These are phyloP conservation scores for Bothrops alternatus DNA, from an alignment of 2,797 vertebrate genomes.

Conservation along the genomic window DNA sequence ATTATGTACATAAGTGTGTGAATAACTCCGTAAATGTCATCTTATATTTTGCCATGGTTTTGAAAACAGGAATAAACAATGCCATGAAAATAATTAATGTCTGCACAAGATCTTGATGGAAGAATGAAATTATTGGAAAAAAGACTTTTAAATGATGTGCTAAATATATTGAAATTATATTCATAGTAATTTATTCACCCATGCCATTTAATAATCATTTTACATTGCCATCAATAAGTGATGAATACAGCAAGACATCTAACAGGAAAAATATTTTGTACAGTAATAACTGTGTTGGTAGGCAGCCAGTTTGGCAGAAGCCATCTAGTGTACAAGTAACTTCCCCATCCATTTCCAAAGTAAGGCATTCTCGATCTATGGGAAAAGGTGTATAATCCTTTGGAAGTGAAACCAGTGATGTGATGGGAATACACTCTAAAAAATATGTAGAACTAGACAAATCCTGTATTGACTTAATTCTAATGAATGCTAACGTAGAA, in stretches of 20 bases:
- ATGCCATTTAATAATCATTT: background rate
- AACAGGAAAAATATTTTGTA: background rate
- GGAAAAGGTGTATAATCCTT: background rate
- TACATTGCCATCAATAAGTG: background rate
- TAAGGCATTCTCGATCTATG: background rate
- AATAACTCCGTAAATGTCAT: background rate
- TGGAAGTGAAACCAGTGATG: background rate
- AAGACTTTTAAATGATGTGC: background rate
- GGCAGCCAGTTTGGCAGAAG: background rate
- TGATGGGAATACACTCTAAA: background rate
- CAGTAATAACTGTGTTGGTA: background rate
- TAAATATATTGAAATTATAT: background rate
- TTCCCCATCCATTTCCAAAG: background rate
- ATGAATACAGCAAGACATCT: background rate
- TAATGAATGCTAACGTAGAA: background rate
- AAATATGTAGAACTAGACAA: background rate
- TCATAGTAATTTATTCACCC: background rate
- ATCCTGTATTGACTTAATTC: background rate
- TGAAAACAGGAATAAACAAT: background rate
- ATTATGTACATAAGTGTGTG: background rate
- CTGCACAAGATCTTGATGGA: background rate
- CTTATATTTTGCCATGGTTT: background rate
- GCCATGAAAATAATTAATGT: background rate
- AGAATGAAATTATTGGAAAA: background rate
- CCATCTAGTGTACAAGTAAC: background rate